Base-by-base conservation (phyloP, 2,888 invertebrate genomes). In the Nomada ruficornis region DNA sequence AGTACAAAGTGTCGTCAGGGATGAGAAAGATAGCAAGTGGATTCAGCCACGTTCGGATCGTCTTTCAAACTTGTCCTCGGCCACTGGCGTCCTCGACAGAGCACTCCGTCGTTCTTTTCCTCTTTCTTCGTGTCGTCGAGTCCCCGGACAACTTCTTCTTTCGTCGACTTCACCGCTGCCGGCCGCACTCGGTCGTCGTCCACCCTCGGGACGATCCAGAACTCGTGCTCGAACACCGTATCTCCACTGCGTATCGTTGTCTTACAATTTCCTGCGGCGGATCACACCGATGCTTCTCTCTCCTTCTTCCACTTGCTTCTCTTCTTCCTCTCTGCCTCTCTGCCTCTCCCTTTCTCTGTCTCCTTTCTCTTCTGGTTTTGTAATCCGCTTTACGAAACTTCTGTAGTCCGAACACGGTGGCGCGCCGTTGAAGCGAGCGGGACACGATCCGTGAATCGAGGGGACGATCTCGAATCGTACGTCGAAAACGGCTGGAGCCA, bases 301-400 rank as follows among this genome's bases (percentile, higher is more conserved):
- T 82, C 64, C 70, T 68, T 82, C 77, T 85, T 71, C 70, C 80
- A 78, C 78, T 75, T 76, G 54, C 59, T 77, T 62, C 59, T 59
- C 55, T 70, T 67, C 62, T 77, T 67, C 77, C 85, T 86, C 83
- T 84, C 80, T 84, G 80, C 80, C 85, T 86, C 86, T 80, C 74
- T 78, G 80, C 79, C 84, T 89, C 86, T 87, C 77, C 82, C 84
- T 87, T 86, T 87, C 87, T 82, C 86, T 89, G 85, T 88, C 89
- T 89, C 86, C 88, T 90, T 89, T 89, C 87, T 89, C 90, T 86
- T 87, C 87, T 86, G 89, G 90, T 91, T 91, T 92, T 91, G 91
- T 91, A 92, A 92, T 92, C 90, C 90, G 88, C 90, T 91, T 92
- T 92, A 91, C 91, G 92, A 92, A 92, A 88, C 88, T 83, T 69